These are phyloP conservation scores for Drosophila willistoni DNA, from an alignment of 1,140 invertebrate species.

Conservation along the genomic window DNA sequence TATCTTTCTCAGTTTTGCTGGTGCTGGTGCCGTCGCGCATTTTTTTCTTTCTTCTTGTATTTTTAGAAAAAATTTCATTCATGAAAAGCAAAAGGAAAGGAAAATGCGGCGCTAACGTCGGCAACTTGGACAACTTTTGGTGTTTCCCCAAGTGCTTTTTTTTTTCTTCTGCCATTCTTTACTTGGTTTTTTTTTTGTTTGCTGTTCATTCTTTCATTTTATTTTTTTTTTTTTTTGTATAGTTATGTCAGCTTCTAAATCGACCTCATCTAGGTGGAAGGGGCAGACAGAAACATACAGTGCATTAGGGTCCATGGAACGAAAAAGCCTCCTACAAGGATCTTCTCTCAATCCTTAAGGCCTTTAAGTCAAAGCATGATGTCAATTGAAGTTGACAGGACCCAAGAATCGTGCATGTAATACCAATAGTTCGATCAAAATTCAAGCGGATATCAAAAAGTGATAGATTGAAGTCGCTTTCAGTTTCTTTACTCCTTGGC, in stretches of 20 bases:
- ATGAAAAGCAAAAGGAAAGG: slow-evolving; percentile 72
- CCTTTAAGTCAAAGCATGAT: too few relatives aligned
- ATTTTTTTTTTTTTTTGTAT: slow-evolving; percentile 22
- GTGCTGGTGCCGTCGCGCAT: background rate
- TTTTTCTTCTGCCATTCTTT: slow-evolving; percentile 14
- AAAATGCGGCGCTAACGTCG: slow-evolving; percentile 28
- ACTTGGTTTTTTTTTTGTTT: slow-evolving; percentile 11
- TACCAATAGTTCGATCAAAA: too few relatives aligned
- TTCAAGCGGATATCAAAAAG: too few relatives aligned
- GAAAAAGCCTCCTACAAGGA: too few relatives aligned
- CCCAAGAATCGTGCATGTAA: too few relatives aligned
- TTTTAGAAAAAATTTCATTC: slow-evolving; percentile 70
- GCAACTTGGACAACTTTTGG: slow-evolving; percentile 78
- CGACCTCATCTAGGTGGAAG: background rate
- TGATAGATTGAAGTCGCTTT: too few relatives aligned
- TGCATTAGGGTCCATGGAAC: background rate
- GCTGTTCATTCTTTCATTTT: slow-evolving; percentile 1
- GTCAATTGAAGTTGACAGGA: too few relatives aligned
- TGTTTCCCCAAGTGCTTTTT: slow-evolving; percentile 50
- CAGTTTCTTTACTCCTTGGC: too few relatives aligned
- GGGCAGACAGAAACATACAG: background rate
- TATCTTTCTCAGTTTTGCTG: background rate
- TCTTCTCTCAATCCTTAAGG: too few relatives aligned
- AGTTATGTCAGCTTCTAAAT: slow-evolving; percentile 52
- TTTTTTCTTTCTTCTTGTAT: slow-evolving; percentile 46